Conservation (phyloP, 1,140 invertebrate species). For the Zaprionus africanus region DNA sequence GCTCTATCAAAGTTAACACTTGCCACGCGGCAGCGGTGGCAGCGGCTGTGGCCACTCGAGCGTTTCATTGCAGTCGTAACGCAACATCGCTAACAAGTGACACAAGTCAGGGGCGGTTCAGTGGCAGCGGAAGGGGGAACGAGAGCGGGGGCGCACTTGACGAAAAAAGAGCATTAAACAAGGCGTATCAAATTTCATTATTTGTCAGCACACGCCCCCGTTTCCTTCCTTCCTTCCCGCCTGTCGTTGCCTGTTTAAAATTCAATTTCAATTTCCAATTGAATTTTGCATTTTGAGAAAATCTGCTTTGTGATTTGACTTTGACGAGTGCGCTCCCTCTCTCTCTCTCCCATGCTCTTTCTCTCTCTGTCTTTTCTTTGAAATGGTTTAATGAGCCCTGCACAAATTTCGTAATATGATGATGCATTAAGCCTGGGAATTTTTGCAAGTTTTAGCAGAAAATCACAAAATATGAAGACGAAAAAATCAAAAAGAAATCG, state of each 20-base stretch:
- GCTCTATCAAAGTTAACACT: constrained; percentile 72
- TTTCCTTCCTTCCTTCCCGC: background rate
- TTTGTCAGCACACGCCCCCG: constrained; percentile 57
- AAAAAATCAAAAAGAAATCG: background rate
- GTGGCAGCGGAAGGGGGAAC: background rate
- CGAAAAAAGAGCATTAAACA: constrained; percentile 82
- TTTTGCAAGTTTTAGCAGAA: constrained; percentile 75
- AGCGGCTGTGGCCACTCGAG: constrained; percentile 78
- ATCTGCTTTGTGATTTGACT: constrained; percentile 73
- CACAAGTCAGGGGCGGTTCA: background rate
- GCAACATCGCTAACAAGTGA: constrained; percentile 24
- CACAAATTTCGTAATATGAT: constrained; percentile 67
- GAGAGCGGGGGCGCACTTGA: constrained; percentile 41
- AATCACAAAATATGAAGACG: constrained; percentile 14
- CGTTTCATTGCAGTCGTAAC: constrained; percentile 71
- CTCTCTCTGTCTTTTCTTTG: constrained; percentile 39
- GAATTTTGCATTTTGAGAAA: constrained; percentile 70
- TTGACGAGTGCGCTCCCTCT: constrained; percentile 25
- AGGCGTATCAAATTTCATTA: constrained; percentile 84
- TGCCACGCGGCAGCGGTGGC: constrained; percentile 62
- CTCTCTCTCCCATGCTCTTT: background rate
- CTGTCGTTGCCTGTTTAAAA: constrained; percentile 35
- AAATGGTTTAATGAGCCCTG: constrained; percentile 79
- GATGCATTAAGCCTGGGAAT: constrained; percentile 53
- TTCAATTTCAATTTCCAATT: constrained; percentile 80